phyloP scores from a whole-genome alignment of 2,797 vertebrate species.

The Tinamus major region DNA sequence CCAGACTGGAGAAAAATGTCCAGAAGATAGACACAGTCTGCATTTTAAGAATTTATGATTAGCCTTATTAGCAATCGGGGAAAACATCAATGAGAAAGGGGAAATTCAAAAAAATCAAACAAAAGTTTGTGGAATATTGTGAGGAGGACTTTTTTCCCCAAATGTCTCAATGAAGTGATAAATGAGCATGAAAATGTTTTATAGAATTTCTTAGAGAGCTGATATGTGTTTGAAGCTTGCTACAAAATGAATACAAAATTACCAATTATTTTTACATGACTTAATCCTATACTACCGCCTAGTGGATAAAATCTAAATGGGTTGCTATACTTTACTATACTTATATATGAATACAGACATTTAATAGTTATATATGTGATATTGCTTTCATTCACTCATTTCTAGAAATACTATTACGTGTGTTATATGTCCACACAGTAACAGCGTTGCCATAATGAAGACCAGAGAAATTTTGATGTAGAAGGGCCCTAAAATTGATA shows the following conservation, averaged over 20 bases:
- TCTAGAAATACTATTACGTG: neutral
- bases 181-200: neutral
- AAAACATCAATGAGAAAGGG: neutral
- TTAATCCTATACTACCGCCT: conserved; percentile 49
- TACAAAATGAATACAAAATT: neutral
- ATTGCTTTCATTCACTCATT: neutral
- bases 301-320: conserved; percentile 13
- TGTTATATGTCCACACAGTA: neutral
- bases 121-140: neutral
- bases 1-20: neutral
- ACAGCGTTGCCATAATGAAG: neutral
- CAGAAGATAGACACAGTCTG: neutral
- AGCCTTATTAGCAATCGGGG: too few species aligned
- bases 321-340: rapidly evolving
- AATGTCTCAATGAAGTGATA: neutral
- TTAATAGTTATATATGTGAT: neutral
- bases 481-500: neutral
- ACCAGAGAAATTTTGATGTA: neutral
- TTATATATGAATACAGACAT: neutral
- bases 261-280: neutral
- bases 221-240: neutral
- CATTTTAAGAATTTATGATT: neutral
- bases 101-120: neutral
- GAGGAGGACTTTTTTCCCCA: neutral
- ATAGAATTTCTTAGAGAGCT: neutral